A percentile compares a stretch with the other conserved stretches of the same genome.
These are phyloP conservation scores for Elegia similella DNA, from an alignment of 2,888 invertebrate species.

Conservation along the genomic window DNA sequence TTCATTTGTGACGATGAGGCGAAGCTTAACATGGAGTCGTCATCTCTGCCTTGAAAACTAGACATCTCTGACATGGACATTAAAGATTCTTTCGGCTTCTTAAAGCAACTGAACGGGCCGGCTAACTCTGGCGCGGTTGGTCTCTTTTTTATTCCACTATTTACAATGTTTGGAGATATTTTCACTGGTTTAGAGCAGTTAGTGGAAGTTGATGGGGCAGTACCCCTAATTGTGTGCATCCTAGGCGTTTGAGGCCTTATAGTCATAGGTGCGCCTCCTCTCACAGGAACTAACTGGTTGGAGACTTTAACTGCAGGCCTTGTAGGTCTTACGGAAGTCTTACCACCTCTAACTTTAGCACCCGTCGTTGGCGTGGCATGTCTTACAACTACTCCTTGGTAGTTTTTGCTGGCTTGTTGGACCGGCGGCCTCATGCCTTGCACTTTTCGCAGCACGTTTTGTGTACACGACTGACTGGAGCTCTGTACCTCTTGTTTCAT, in stretches of 20 bases:
- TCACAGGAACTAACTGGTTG: constrained; percentile 25
- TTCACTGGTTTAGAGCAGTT: constrained; percentile 49
- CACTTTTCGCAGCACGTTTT: constrained; percentile 43
- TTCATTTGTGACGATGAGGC: constrained; percentile 51
- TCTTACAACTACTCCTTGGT: constrained; percentile 52
- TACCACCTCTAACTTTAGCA: constrained; percentile 41
- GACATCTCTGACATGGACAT: constrained; percentile 50
- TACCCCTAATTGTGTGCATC: constrained; percentile 40
- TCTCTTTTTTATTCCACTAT: constrained; percentile 44
- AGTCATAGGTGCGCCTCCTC: constrained; percentile 38
- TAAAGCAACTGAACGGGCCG: constrained; percentile 66
- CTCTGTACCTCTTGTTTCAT: constrained; percentile 60
- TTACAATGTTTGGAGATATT: constrained; percentile 45
- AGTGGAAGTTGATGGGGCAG: constrained; percentile 36
- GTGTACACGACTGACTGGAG: constrained; percentile 36
- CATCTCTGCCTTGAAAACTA: constrained; percentile 32
- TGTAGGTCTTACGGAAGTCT: constrained; percentile 34
- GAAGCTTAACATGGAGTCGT: constrained; percentile 42
- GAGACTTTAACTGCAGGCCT: constrained; percentile 28
- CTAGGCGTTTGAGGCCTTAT: constrained; percentile 42
- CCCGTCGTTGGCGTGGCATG: constrained; percentile 46
- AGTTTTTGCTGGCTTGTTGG: constrained; percentile 39
- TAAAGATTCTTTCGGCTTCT: constrained; percentile 66
- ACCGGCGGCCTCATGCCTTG: constrained; percentile 39
- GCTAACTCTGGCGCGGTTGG: constrained; percentile 40